Evolutionary conservation across 2,888 invertebrate species (phyloP).

Genomic region (Diarsia brunnea): DNA sequence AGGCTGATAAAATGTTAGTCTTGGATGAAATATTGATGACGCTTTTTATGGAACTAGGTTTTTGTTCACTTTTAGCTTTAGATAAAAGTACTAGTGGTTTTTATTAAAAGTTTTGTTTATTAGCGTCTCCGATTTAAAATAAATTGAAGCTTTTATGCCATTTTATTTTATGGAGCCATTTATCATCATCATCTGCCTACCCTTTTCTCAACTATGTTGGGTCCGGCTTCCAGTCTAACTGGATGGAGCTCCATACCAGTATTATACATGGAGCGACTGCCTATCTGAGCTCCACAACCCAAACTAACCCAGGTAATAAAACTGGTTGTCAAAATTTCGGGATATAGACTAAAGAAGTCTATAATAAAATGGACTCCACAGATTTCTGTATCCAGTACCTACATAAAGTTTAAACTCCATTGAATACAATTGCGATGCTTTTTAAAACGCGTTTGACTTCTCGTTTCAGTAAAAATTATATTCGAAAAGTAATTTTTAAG

Average conservation of each 20-base stretch:
- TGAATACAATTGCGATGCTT: slow-evolving; percentile 70
- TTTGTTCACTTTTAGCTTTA: no score
- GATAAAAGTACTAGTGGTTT: no score
- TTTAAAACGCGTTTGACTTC: slow-evolving; percentile 70
- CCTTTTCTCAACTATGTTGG: no score
- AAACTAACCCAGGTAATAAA: no score
- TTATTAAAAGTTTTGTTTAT: neutral
- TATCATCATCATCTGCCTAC: neutral
- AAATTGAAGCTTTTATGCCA: neutral
- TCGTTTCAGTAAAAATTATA: slow-evolving; percentile 64
- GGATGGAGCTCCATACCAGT: no score
- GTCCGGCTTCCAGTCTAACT: no score
- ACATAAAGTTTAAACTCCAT: slow-evolving; percentile 69
- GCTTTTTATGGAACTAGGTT: neutral
- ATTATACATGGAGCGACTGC: no score
- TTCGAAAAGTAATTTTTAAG: slow-evolving; percentile 59
- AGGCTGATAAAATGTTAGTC: neutral
- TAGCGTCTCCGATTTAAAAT: neutral
- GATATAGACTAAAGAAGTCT: neutral
- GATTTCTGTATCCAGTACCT: slow-evolving; percentile 34
- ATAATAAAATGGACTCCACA: slow-evolving; percentile 12
- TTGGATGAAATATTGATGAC: neutral
- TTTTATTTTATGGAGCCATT: neutral
- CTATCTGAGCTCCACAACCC: no score
- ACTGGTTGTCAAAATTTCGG: no score